phyloP scores from a whole-genome alignment of 2,888 invertebrate genomes.

The Frankliniella intonsa region DNA sequence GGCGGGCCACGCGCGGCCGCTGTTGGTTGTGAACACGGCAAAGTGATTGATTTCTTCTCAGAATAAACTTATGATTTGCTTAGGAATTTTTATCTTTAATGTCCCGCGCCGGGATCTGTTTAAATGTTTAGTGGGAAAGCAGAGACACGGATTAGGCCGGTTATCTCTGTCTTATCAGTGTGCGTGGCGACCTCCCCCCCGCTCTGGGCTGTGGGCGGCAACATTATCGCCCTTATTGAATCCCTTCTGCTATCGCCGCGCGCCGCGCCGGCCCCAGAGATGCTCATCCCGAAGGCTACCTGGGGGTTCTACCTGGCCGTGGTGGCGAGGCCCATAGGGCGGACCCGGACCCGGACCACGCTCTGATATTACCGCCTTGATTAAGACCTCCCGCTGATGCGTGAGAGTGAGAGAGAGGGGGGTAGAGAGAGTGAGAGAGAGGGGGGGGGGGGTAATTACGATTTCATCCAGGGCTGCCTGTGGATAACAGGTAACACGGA shows the following conservation, averaged over 20 bases:
- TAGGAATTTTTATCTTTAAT: no score
- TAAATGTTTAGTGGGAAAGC: neutral
- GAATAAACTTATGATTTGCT: no score
- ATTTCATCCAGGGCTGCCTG: neutral
- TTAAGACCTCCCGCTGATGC: constrained; percentile 10
- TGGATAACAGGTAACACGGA: constrained; percentile 1
- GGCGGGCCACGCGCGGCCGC: no score
- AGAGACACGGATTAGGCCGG: neutral
- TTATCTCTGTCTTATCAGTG: no score
- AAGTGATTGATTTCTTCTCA: no score
- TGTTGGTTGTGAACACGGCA: no score
- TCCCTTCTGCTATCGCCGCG: no score
- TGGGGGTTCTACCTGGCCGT: constrained; percentile 8
- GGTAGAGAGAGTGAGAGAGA: neutral
- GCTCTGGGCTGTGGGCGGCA: no score
- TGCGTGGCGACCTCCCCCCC: no score
- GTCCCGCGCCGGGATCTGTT: neutral
- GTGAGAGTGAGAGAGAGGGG: neutral
- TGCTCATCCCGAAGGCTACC: neutral
- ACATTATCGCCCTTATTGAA: no score
- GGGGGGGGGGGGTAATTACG: neutral
- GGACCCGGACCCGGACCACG: neutral
- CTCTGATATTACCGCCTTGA: neutral
- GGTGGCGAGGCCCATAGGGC: neutral
- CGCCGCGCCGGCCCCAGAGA: no score